Conservation (phyloP, 2,113 vertebrate species). For the Balaenoptera acutorostrata region DNA sequence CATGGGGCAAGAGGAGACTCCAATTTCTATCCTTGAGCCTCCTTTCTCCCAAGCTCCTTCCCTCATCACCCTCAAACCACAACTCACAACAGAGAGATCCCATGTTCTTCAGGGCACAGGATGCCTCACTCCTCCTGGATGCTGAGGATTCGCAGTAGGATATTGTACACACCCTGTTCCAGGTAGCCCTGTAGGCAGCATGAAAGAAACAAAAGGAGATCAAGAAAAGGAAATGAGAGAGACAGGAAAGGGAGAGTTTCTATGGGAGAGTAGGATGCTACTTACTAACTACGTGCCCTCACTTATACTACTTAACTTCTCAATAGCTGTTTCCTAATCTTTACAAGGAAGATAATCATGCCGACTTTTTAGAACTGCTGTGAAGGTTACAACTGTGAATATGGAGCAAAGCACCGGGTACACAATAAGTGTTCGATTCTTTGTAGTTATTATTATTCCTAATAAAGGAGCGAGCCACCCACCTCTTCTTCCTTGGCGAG, state of each 20-base stretch:
- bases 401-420: background rate
- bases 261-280: background rate
- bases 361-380: background rate
- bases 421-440: background rate
- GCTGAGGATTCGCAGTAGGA: constrained; percentile 75
- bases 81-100: constrained; percentile 21
- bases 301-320: background rate
- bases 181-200: constrained; percentile 71
- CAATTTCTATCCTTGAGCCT: background rate
- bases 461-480: background rate
- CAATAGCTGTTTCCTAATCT: background rate
- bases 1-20: background rate
- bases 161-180: constrained; percentile 75
- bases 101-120: background rate
- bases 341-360: background rate
- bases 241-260: background rate
- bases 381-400: background rate
- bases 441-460: background rate
- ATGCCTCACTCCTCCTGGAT: constrained; percentile 43
- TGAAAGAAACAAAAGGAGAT: background rate
- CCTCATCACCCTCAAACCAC: background rate
- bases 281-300: background rate
- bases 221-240: background rate
- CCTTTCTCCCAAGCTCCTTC: background rate
- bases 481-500: background rate